phyloP scores from a whole-genome alignment of 2,888 invertebrate genomes.

The Eupeodes latifasciatus region DNA sequence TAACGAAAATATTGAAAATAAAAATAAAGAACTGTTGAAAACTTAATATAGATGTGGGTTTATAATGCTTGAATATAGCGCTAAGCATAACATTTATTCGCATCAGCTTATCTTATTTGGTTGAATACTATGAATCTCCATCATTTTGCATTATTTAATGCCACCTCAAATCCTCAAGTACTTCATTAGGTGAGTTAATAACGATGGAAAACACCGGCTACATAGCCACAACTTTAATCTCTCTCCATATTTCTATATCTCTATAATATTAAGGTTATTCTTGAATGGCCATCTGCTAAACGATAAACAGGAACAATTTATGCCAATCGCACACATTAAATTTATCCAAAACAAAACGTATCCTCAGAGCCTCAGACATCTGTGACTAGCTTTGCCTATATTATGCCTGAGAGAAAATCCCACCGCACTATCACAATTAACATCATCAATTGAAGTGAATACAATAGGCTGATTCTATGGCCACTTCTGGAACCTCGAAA shows the following conservation, averaged over 20 bases:
- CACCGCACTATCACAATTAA: conserved; percentile 61
- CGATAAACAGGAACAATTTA: conserved; percentile 51
- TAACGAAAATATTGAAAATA: no score
- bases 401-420: conserved; percentile 27
- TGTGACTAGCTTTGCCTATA: neutral
- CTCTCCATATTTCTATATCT: neutral
- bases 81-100: neutral
- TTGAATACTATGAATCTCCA: neutral
- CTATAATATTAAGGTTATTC: neutral
- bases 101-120: neutral
- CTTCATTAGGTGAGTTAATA: conserved; percentile 46
- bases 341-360: neutral
- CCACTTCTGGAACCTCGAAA: conserved; percentile 50
- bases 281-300: conserved; percentile 58
- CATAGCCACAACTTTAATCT: conserved; percentile 7
- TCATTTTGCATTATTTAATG: neutral
- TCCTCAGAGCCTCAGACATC: neutral
- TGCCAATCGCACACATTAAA: conserved; percentile 36
- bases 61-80: neutral
- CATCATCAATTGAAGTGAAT: conserved; percentile 66
- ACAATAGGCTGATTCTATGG: conserved; percentile 35
- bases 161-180: conserved; percentile 13
- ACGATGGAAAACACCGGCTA: conserved; percentile 4
- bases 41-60: neutral
- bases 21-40: no score